phyloP scores from a whole-genome alignment of 2,113 vertebrate species.

The Probosciger aterrimus region DNA sequence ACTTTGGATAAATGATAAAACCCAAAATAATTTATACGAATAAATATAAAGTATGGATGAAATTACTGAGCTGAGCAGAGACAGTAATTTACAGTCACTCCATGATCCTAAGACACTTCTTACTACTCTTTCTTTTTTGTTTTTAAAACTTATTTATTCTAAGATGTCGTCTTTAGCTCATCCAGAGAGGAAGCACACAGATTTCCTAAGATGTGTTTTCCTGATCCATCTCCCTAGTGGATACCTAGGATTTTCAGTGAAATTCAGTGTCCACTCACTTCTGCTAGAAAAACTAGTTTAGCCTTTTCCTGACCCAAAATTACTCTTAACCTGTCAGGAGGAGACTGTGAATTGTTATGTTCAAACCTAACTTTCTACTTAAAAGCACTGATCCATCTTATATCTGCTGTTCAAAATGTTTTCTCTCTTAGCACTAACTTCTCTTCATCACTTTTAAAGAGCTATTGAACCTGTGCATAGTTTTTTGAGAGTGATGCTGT shows the following conservation, averaged over 20 bases:
- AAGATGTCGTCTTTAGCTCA: neutral
- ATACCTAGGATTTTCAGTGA: neutral
- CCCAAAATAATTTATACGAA: neutral
- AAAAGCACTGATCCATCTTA: neutral
- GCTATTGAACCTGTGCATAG: neutral
- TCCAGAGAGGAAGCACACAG: neutral
- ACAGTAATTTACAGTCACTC: neutral
- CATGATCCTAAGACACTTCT: neutral
- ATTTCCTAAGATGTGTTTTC: neutral
- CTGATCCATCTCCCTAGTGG: neutral
- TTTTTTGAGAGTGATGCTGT: conserved; percentile 41
- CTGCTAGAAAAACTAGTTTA: neutral
- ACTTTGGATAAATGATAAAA: neutral
- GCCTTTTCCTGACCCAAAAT: conserved; percentile 9
- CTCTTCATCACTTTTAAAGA: conserved; percentile 29
- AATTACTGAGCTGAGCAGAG: neutral
- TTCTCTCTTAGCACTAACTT: neutral
- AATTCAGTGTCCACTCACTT: neutral
- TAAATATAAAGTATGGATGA: neutral
- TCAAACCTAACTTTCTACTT: neutral
- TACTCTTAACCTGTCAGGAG: neutral
- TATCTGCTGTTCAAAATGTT: neutral
- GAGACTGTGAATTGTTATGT: neutral
- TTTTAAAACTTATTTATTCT: neutral
- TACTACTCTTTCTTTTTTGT: neutral